phyloP scores from a whole-genome alignment of 2,888 invertebrate genomes.

The Nowickia ferox region DNA sequence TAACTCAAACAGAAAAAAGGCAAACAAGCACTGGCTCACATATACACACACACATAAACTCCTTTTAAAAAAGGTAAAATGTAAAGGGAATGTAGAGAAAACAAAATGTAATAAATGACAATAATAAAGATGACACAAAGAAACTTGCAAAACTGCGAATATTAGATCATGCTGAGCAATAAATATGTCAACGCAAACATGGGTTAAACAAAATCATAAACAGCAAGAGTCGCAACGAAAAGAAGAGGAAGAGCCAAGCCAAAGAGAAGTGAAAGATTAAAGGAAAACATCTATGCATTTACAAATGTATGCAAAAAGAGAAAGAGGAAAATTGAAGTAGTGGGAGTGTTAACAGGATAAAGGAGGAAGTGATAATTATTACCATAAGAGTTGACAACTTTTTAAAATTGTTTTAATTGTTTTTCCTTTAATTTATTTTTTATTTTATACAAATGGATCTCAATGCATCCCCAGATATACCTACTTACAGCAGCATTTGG shows the following conservation, averaged over 20 bases:
- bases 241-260: not conserved
- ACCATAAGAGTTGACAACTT: constrained; percentile 34
- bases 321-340: constrained; percentile 1
- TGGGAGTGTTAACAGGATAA: constrained; percentile 30
- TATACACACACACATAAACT: constrained; percentile 25
- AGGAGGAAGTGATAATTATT: constrained; percentile 26
- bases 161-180: constrained; percentile 78
- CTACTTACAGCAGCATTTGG: no score
- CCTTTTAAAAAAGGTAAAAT: constrained; percentile 21
- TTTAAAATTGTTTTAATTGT: constrained; percentile 22
- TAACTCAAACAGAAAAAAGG: constrained; percentile 63
- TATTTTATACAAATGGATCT: no score
- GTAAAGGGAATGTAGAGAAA: constrained; percentile 30
- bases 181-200: constrained; percentile 76
- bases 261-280: constrained; percentile 34
- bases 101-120: constrained; percentile 72
- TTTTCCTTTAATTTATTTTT: not conserved
- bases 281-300: constrained; percentile 17
- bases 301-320: not conserved
- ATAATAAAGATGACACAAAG: constrained; percentile 75
- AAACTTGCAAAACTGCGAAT: constrained; percentile 76
- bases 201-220: constrained; percentile 68
- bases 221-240: constrained; percentile 49
- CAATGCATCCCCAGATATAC: no score
- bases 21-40: not conserved